Evolutionary conservation across 2,113 vertebrate genomes (phyloP).

Genomic region (Columbina picui): DNA sequence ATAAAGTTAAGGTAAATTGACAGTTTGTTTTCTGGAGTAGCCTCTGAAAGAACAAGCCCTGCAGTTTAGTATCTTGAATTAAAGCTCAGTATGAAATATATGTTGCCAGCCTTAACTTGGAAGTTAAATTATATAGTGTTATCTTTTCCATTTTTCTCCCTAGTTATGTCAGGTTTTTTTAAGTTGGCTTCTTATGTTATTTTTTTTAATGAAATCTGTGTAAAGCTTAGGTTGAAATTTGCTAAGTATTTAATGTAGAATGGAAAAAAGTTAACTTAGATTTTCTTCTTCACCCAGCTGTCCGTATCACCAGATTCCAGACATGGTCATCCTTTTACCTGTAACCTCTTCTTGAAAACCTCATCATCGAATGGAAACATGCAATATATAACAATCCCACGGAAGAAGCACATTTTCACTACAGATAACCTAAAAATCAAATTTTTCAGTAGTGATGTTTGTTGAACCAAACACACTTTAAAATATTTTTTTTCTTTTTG

Average conservation of each 20-base stretch:
- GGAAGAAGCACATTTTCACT: conserved; percentile 60
- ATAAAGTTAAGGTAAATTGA: background rate
- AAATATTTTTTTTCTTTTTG: background rate
- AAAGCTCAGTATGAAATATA: background rate
- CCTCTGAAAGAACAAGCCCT: background rate
- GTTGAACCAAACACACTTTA: conserved; percentile 14
- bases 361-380: background rate
- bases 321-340: conserved; percentile 32
- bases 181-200: background rate
- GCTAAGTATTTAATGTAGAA: background rate
- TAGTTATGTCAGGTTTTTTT: background rate
- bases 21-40: background rate
- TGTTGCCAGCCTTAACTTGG: background rate
- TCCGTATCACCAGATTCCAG: conserved; percentile 13
- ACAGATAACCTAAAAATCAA: conserved; percentile 44
- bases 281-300: conserved; percentile 49
- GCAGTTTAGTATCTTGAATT: background rate
- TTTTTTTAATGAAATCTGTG: background rate
- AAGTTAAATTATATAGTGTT: background rate
- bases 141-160: background rate
- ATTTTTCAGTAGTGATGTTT: conserved; percentile 55
- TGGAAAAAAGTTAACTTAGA: background rate
- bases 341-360: conserved; percentile 66
- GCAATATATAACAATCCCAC: conserved; percentile 30
- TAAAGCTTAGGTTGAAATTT: background rate